These are phyloP conservation scores for Aradus depressus DNA, from an alignment of 2,888 invertebrate species.

Conservation along the genomic window DNA sequence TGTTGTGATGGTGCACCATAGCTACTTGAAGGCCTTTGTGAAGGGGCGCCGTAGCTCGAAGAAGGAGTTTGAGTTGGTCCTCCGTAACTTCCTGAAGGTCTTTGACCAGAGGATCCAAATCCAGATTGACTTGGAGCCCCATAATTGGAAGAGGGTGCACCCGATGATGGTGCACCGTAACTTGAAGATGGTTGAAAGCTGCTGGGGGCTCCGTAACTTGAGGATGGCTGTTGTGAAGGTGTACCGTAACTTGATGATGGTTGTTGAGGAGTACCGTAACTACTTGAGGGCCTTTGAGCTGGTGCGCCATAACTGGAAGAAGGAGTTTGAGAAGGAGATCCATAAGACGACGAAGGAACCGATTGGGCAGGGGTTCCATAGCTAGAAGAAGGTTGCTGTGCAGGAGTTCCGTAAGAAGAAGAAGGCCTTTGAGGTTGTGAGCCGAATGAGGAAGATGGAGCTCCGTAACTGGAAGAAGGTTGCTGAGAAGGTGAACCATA, in stretches of 20 bases:
- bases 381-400: conserved; percentile 5
- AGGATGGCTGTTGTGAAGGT: conserved; percentile 19
- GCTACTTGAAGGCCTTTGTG: conserved; percentile 8
- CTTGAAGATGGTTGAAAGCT: conserved; percentile 23
- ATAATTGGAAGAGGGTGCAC: conserved; percentile 27
- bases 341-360: conserved; percentile 25
- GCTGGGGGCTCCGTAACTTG: conserved; percentile 26
- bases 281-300: conserved; percentile 13
- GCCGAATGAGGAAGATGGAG: conserved; percentile 16
- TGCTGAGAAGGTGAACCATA: conserved; percentile 28
- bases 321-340: conserved; percentile 23
- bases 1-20: conserved; percentile 23
- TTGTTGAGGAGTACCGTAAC: conserved; percentile 14
- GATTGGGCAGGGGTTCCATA: conserved; percentile 26
- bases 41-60: conserved; percentile 26
- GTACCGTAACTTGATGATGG: conserved; percentile 17
- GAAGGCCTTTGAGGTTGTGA: conserved; percentile 27
- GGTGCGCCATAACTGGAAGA: conserved; percentile 24
- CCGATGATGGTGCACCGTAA: conserved; percentile 28
- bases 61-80: conserved; percentile 27
- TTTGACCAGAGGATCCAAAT: conserved; percentile 16
- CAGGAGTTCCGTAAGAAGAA: conserved; percentile 33
- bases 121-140: conserved; percentile 23
- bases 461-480: conserved; percentile 18
- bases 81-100: conserved; percentile 26